Base-by-base conservation (phyloP, 2,797 vertebrate genomes). In the Lacerta bilineata region DNA sequence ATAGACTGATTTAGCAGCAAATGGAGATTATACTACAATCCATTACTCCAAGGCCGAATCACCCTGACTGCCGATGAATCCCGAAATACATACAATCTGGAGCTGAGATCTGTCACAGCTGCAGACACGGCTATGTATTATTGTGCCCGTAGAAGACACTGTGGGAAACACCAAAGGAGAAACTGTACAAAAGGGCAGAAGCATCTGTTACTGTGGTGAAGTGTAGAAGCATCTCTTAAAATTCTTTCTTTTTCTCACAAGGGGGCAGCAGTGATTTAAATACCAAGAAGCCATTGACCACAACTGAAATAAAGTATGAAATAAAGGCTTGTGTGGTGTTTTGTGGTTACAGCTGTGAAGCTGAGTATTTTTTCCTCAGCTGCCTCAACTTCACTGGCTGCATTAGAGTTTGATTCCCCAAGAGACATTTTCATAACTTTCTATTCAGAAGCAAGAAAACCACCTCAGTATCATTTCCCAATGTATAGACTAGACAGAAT, bases 281-380 rank as follows among this genome's bases (percentile, higher is more conserved):
- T 10, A 69, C 3, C 9, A 13, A 50, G 11, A 13, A 13, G 0
- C 1, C 11, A 50, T 50, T 0, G 3, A 50, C 11, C 50, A 50
- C 11, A 50, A 50, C 33, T 33, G 33, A 33, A 33, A 33, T 33
- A 33, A 33, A 33, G 46, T 11, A 10, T 46, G 9, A 46, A 46
- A 46, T 50, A 11, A 50, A 50, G 0, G 0, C 46, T 1, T 13
- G 46, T 50, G 46, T 50, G 10, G 3, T 1, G 46, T 50, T 50
- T 50, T 50, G 46, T 3, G 10, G 46, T 50, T 50, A 13, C 46
- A 50, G 46, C 46, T 50, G 33, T 33, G 33, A 33, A 33, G 33
- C 33, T 33, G 33, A 33, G 33, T 33, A 33, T 33, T 33, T 33
- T 33, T 33, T 33, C 33, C 33, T 33, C 33, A 33, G 33, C 33